Conservation (phyloP, 2,797 vertebrate genomes). For the Synaphobranchus kaupii region DNA sequence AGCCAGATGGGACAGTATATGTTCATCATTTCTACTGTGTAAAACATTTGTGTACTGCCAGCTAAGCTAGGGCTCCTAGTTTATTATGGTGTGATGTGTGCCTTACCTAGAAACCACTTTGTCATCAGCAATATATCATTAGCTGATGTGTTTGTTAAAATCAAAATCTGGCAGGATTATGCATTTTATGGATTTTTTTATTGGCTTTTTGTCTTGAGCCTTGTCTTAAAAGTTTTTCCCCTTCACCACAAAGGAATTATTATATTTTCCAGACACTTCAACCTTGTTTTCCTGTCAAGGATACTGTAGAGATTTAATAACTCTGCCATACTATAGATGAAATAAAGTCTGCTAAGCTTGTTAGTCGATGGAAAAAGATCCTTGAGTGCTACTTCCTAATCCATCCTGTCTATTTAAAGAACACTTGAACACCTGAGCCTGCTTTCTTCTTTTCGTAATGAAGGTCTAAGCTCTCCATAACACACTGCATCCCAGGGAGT, state of each 20-base stretch:
- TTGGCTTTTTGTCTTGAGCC: background rate
- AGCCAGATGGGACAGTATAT: too few relatives aligned
- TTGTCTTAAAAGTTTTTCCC: background rate
- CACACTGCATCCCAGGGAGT: background rate
- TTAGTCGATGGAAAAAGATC: constrained; percentile 10
- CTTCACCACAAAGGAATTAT: background rate
- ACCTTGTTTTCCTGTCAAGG: constrained; percentile 7
- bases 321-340: constrained; percentile 5
- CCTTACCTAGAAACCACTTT: background rate
- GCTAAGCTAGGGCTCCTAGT: too few relatives aligned
- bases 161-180: background rate
- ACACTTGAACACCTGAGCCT: constrained; percentile 12
- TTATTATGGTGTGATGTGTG: too few relatives aligned
- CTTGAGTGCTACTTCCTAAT: constrained; percentile 5
- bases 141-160: background rate
- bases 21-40: too few relatives aligned
- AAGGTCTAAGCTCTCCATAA: constrained; percentile 10
- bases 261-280: constrained; percentile 4
- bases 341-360: constrained; percentile 14
- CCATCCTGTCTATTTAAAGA: constrained; percentile 13
- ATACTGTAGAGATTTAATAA: constrained; percentile 16
- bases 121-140: background rate
- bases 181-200: background rate
- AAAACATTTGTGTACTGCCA: too few relatives aligned
- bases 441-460: constrained; percentile 1